Conservation (phyloP, 2,113 vertebrate genomes). For the Chaetodon trifascialis region DNA sequence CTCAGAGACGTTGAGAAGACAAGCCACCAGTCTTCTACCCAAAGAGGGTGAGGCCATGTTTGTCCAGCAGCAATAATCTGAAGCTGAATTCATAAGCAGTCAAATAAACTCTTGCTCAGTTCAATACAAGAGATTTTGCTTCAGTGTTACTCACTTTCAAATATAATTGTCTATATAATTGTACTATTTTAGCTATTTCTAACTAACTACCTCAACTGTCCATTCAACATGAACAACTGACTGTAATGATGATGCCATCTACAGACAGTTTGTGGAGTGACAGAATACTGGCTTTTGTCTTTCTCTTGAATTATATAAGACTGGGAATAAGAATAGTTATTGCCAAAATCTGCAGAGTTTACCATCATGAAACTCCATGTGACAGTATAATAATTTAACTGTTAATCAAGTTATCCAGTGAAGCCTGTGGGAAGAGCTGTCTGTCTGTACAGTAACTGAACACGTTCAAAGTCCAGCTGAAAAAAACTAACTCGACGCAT, state of each 20-base stretch:
- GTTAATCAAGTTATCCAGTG: neutral
- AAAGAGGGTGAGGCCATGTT: conserved; percentile 73
- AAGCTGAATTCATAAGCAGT: neutral
- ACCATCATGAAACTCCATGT: neutral
- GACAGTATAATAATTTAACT: neutral
- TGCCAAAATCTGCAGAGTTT: neutral
- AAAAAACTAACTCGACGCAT: neutral
- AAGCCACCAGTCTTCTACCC: conserved; percentile 80
- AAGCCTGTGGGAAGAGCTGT: neutral
- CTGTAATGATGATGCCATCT: conserved; percentile 8
- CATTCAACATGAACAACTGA: no score
- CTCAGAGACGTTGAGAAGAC: conserved; percentile 88
- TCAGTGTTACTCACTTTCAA: neutral
- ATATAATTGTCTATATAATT: neutral
- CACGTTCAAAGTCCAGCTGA: conserved; percentile 57
- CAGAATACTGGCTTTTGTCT: neutral
- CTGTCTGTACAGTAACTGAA: neutral
- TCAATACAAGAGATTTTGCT: neutral
- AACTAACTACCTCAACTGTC: no score
- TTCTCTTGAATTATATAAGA: neutral
- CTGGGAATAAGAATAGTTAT: neutral
- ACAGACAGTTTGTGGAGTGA: neutral
- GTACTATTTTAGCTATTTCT: neutral
- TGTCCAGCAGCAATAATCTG: conserved; percentile 2
- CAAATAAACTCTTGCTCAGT: no score